A percentile compares a stretch with the other conserved stretches of the same genome.
These are phyloP conservation scores for Tiliacea citrago DNA, from an alignment of 2,888 invertebrate genomes.

Conservation along the genomic window DNA sequence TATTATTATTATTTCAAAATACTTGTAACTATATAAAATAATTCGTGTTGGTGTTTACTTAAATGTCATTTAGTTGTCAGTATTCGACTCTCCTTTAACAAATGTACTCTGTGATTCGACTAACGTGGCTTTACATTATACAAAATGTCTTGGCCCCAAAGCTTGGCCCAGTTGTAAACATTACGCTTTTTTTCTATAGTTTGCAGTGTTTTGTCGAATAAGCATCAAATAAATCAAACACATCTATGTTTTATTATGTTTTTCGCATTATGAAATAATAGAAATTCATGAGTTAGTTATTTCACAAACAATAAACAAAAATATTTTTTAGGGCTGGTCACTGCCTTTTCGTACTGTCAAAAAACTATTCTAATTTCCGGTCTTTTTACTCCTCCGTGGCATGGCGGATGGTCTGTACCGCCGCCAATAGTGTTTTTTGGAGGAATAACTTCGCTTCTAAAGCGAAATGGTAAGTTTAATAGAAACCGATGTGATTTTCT, in stretches of 20 bases:
- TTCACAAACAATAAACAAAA: not conserved
- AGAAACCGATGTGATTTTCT: conserved; percentile 66
- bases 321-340: conserved; percentile 77
- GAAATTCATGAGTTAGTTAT: not conserved
- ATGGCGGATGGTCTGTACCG: conserved; percentile 89
- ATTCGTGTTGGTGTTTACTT: conserved; percentile 6
- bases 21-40: conserved; percentile 19
- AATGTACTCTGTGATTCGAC: too few relatives aligned
- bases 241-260: not conserved
- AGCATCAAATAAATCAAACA: not conserved
- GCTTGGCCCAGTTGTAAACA: not conserved
- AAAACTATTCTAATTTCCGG: conserved; percentile 82
- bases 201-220: not conserved
- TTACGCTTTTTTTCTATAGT: not conserved
- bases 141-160: not conserved
- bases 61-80: conserved; percentile 51
- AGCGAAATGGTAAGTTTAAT: conserved; percentile 89
- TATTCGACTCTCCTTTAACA: too few relatives aligned
- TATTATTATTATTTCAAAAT: conserved; percentile 1
- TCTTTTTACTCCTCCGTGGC: conserved; percentile 90
- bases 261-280: rapidly evolving
- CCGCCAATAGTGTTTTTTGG: conserved; percentile 86
- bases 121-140: not conserved
- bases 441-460: conserved; percentile 86
- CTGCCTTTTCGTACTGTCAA: conserved; percentile 78